These are phyloP conservation scores for Crocodylus rhombifer DNA, from an alignment of 2,797 vertebrate genomes.

Conservation along the genomic window DNA sequence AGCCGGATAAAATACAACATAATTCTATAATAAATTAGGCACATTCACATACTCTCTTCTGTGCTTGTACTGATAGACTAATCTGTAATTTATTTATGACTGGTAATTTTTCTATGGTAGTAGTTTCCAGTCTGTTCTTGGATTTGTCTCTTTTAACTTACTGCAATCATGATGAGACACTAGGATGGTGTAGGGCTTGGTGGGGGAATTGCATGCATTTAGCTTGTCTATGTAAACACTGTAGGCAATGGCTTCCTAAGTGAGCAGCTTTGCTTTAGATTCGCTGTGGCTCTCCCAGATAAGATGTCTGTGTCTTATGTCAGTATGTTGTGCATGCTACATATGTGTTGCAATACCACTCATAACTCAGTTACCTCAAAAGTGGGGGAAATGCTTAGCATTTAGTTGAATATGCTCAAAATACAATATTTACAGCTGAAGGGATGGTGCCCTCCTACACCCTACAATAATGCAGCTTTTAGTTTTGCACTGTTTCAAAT, in stretches of 20 bases:
- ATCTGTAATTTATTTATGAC: background rate
- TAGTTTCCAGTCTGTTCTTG: background rate
- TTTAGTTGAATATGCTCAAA: rapidly evolving
- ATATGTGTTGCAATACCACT: background rate
- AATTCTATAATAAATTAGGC: background rate
- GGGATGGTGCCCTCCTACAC: rapidly evolving
- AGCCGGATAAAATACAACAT: background rate
- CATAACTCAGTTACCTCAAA: background rate
- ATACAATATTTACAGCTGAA: background rate
- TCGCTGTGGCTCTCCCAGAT: background rate
- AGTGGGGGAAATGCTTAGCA: rapidly evolving
- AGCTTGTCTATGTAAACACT: background rate
- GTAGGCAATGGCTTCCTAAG: background rate
- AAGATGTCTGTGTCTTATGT: background rate
- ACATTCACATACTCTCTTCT: background rate
- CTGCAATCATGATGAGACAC: background rate
- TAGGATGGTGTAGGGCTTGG: background rate
- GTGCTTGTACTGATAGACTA: background rate
- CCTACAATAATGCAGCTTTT: rapidly evolving
- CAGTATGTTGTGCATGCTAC: background rate
- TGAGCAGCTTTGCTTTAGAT: background rate
- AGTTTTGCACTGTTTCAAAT: background rate
- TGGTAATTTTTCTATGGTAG: background rate
- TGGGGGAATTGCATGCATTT: background rate
- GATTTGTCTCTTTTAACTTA: background rate